Conservation (phyloP, 2,797 vertebrate genomes). For the Typhlichthys eigenmanni region DNA sequence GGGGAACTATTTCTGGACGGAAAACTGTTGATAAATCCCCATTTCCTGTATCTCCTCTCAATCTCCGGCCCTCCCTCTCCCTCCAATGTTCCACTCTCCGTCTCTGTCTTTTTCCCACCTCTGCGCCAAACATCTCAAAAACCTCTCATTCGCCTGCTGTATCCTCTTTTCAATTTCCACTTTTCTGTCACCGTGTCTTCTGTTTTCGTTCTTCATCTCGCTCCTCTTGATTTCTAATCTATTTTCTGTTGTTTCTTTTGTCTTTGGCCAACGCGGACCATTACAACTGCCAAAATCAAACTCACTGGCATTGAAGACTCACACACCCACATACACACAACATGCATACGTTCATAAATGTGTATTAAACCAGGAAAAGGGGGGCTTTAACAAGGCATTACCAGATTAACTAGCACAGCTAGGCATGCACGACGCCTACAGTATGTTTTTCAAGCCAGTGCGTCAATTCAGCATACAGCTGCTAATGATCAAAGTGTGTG, state of each 20-base stretch:
- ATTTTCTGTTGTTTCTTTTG: conserved; percentile 26
- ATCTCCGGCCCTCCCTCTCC: conserved; percentile 17
- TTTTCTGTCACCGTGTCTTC: conserved; percentile 16
- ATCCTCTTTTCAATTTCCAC: not conserved
- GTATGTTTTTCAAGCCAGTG: conserved; percentile 3
- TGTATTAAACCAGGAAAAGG: conserved; percentile 16
- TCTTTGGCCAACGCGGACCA: conserved; percentile 32
- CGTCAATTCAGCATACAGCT: conserved; percentile 13
- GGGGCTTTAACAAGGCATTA: conserved; percentile 21
- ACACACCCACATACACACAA: conserved; percentile 7
- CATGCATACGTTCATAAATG: conserved; percentile 23
- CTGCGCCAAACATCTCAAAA: not conserved
- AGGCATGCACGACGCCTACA: conserved; percentile 23
- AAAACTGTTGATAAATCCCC: not conserved
- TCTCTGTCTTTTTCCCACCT: conserved; percentile 28
- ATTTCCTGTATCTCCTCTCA: conserved; percentile 26
- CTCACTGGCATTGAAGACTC: conserved; percentile 22
- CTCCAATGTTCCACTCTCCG: conserved; percentile 9
- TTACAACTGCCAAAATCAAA: conserved; percentile 15
- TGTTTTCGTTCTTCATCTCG: conserved; percentile 23
- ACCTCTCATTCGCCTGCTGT: not conserved
- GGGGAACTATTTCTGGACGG: conserved; percentile 63
- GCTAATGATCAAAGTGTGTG: conserved; percentile 31
- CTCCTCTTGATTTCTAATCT: conserved; percentile 19
- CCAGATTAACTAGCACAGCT: conserved; percentile 19